These are phyloP conservation scores for Tribolium castaneum DNA, from an alignment of 1,140 invertebrate species.

Conservation along the genomic window DNA sequence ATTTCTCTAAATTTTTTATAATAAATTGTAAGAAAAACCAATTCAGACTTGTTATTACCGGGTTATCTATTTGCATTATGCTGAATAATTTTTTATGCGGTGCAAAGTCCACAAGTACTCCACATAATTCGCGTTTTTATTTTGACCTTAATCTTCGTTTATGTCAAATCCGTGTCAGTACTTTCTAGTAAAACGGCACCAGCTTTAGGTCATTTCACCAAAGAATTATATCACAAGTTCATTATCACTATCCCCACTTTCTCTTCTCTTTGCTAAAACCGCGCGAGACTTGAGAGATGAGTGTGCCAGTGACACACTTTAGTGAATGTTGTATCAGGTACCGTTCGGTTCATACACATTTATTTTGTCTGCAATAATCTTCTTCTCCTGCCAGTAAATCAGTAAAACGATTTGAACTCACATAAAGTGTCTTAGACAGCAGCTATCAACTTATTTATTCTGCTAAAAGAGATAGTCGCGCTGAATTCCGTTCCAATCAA, in stretches of 20 bases:
- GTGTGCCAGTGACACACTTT: neutral
- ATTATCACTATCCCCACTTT: constrained; percentile 12
- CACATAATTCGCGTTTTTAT: neutral
- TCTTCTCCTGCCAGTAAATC: neutral
- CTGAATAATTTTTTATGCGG: neutral
- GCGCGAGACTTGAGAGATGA: neutral
- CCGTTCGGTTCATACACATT: neutral
- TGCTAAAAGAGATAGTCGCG: neutral
- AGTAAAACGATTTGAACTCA: neutral
- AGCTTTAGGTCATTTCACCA: constrained; percentile 2
- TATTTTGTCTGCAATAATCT: neutral
- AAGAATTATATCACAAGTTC: constrained; percentile 33
- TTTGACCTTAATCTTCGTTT: constrained; percentile 10
- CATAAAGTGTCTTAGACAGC: neutral
- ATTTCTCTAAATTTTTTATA: constrained; percentile 1
- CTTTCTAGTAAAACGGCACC: constrained; percentile 30
- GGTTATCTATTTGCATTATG: no score
- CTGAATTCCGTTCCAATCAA: neutral
- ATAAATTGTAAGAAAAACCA: neutral
- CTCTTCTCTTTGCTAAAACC: neutral
- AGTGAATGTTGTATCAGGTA: neutral
- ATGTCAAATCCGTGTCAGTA: constrained; percentile 19
- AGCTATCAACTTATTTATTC: neutral
- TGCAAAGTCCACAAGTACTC: neutral
- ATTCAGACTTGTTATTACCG: neutral